Base-by-base conservation (phyloP, 2,797 vertebrate species). In the Malurus leucopterus region DNA sequence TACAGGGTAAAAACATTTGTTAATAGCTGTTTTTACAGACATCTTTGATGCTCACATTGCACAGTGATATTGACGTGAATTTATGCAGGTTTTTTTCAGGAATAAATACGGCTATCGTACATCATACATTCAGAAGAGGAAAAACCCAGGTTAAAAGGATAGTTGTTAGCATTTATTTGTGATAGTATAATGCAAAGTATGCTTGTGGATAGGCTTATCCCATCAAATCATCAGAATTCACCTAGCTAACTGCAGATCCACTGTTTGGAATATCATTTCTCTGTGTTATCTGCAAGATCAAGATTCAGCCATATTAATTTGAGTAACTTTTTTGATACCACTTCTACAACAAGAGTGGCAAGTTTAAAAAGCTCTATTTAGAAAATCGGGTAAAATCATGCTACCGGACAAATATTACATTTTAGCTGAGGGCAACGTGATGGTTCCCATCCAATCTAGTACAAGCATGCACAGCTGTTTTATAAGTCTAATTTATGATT, bases 401-500 rank as follows among this genome's bases (percentile, higher is more conserved):
- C 10, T 74, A 12, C 67, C 17, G 27, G 32, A 71, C 3, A 73
- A 80, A 49, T 53, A 77, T 1, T 74, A 16, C 40, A 58, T 41
- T 81, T 93, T 32, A 89, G 23, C 43, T 58, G 13, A 88, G 63
- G 46, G 17, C 36, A 75, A 54, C n/a, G 22, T 44, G 49, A 57
- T 65, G 44, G 8, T 68, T 84, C 67, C 50, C 53, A 54, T n/a
- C 6, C 59, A 77, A 3, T 59, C 83, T 63, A 61, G 18, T 87
- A 83, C 73, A 47, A 77, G 26, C 24, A 14, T 51, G 70, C 19
- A 53, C 32, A 86, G 40, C 15, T 90, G 8, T 64, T 92, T 93
- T 86, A 86, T 81, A 90, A 89, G 10, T 19, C n/a, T 23, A 90
- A 88, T 89, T 91, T 92, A 88, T 7, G 17, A 80, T 81, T 91